These are phyloP conservation scores for Diachasmimorpha longicaudata DNA, from an alignment of 1,140 invertebrate genomes.

Conservation along the genomic window DNA sequence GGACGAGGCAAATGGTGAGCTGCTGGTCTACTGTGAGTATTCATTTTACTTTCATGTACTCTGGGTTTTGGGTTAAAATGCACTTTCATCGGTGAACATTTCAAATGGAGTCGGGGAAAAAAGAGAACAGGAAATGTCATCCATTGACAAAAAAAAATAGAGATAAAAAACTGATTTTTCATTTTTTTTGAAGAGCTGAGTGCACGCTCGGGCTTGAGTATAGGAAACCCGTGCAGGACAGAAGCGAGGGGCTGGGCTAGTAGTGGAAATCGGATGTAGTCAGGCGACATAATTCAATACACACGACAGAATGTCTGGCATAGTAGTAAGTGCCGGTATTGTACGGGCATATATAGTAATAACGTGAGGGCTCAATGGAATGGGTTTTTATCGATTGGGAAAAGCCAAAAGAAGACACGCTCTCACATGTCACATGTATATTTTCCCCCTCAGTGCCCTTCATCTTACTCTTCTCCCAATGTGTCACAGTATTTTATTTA, in stretches of 20 bases:
- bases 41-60: background rate
- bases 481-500: background rate
- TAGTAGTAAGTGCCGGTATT: slow-evolving; percentile 15
- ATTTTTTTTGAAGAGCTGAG: slow-evolving; percentile 4
- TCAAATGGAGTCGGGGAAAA: background rate
- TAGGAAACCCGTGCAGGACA: background rate
- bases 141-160: background rate
- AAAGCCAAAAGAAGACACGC: background rate
- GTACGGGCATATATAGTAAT: slow-evolving; percentile 7
- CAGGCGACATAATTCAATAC: slow-evolving; percentile 25
- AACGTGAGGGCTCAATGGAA: background rate
- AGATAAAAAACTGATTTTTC: background rate
- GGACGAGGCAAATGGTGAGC: slow-evolving; percentile 69
- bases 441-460: background rate
- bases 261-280: slow-evolving; percentile 26
- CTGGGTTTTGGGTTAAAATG: background rate
- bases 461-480: background rate
- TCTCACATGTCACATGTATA: slow-evolving; percentile 9
- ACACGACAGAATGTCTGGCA: slow-evolving; percentile 9
- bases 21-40: slow-evolving; percentile 77
- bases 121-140: background rate
- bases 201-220: background rate
- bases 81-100: background rate
- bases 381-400: background rate
- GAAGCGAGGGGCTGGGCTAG: background rate